phyloP scores from a whole-genome alignment of 1,140 invertebrate genomes.

The Brachionus rotundiformis region DNA sequence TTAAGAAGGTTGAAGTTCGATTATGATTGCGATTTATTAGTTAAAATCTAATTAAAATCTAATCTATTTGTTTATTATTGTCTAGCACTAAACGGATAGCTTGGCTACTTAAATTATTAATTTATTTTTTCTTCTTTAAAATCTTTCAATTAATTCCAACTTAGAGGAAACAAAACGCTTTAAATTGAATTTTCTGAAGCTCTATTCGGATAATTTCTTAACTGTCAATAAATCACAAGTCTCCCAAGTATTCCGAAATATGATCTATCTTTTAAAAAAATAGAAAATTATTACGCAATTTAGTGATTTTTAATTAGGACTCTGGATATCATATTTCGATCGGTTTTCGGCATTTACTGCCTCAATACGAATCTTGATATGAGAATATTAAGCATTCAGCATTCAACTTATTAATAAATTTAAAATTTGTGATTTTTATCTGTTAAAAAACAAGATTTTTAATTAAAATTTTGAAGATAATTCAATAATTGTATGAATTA shows the following conservation, averaged over 20 bases:
- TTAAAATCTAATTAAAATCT: neutral
- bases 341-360: neutral
- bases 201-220: neutral
- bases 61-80: neutral
- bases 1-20: constrained; percentile 17
- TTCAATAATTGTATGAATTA: no score
- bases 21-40: neutral
- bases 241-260: constrained; percentile 11
- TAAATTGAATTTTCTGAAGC: no score
- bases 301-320: neutral
- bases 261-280: neutral
- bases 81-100: neutral
- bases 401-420: no score
- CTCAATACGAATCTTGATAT: constrained; percentile 11
- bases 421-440: neutral
- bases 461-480: neutral
- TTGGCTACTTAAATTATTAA: neutral
- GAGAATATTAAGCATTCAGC: no score
- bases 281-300: neutral
- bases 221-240: constrained; percentile 2
- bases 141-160: neutral
- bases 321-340: neutral
- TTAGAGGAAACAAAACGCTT: neutral
- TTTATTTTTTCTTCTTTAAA: neutral
- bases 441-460: neutral